These are phyloP conservation scores for Parnassius glacialis DNA, from an alignment of 2,888 invertebrate species.

Conservation along the genomic window DNA sequence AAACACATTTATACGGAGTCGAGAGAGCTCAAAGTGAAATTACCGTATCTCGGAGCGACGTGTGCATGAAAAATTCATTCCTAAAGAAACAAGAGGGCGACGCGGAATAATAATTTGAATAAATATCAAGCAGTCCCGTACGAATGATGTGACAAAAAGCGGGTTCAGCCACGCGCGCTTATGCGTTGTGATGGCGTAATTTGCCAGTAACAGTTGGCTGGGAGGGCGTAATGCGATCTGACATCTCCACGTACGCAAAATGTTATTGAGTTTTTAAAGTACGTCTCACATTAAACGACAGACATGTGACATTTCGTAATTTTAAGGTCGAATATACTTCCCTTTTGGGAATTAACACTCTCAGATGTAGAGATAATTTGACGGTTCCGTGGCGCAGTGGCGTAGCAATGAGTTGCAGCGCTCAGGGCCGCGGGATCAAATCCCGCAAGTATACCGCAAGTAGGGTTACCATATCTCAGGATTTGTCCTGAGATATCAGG, in stretches of 20 bases:
- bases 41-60: conserved; percentile 68
- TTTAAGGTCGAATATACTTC: conserved; percentile 41
- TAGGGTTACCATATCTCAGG: too few species aligned
- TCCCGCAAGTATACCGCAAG: too few species aligned
- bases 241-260: conserved; percentile 62
- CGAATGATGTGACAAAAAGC: conserved; percentile 71
- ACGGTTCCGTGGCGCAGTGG: too few species aligned
- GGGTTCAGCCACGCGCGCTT: conserved; percentile 67
- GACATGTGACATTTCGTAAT: conserved; percentile 47
- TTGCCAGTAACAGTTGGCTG: conserved; percentile 58
- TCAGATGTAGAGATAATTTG: not conserved
- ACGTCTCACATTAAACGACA: conserved; percentile 40
- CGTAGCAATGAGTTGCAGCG: too few species aligned
- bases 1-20: conserved; percentile 66
- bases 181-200: conserved; percentile 73
- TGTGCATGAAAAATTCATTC: conserved; percentile 80
- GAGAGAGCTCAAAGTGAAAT: conserved; percentile 76
- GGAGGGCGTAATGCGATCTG: conserved; percentile 55
- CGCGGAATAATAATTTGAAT: conserved; percentile 77
- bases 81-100: conserved; percentile 72
- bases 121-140: conserved; percentile 67
- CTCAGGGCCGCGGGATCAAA: too few species aligned
- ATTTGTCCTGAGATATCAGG: too few species aligned
- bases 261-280: conserved; percentile 69
- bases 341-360: conserved; percentile 20